Base-by-base conservation (phyloP, 2,113 vertebrate species). In the Fukomys damarensis region DNA sequence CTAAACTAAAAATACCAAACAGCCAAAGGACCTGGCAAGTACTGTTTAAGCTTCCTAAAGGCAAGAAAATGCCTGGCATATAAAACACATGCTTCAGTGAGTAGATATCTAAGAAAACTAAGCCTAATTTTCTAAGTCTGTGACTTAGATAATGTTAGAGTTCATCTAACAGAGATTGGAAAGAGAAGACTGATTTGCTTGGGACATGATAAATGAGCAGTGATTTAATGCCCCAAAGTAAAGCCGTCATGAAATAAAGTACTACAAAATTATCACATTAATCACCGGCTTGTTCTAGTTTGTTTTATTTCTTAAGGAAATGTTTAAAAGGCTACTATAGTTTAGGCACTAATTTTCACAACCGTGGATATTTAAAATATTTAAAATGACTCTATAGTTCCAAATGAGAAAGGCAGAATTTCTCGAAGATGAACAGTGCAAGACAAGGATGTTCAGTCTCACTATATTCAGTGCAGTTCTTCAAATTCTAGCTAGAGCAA, bases 281-380 rank as follows among this genome's bases (percentile, higher is more conserved):
- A 61, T 68, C 52, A 93, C n/a, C 28, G 26, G 26, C 63, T 81
- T 90, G n/a, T 49, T 91, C 85, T 80, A 30, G 65, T 92, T 79
- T 89, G 46, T 26, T 92, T 96, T 84, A 68, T 58, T 93, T 85
- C 43, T 96, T 92, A 66, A 79, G 46, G 38, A 77, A 43, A 79
- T 54, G 19, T 91, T 91, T 86, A 82, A 92, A 90, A 74, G 9
- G 58, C 17, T n/a, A 66, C 76, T 76, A 43, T 30, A 76, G 41
- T 38, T 49, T 3, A 41, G 38, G 54, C 41, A 86, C n/a, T 88
- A 85, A 76, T 56, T 93, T 93, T 91, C 65, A 93, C 46, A 68
- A 46, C 24, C 76, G 82, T 20, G 74, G 84, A 79, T 66, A 74
- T 13, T 58, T 43, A 32, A 26, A 58, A 56, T 63, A 59, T 81